Percentiles rank a stretch among this genome's conserved stretches.
These are phyloP conservation scores for Asarcornis scutulata DNA, from an alignment of 2,113 vertebrate genomes.

Conservation along the genomic window DNA sequence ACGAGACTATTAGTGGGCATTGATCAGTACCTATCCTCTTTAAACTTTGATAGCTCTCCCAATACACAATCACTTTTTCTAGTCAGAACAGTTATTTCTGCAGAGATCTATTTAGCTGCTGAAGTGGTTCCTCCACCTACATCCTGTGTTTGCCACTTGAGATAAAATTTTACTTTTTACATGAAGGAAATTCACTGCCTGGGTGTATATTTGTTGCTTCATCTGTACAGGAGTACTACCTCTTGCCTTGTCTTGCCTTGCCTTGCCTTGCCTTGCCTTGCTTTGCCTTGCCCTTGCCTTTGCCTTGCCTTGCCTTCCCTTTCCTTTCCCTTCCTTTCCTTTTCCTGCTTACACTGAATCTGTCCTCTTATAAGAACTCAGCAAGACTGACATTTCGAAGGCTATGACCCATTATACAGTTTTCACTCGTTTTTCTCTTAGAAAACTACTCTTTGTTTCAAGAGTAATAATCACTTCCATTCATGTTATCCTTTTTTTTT, in stretches of 20 bases:
- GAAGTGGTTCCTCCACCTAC: background rate
- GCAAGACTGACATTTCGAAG: background rate
- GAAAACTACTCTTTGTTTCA: background rate
- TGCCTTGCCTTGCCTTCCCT: background rate
- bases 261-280: background rate
- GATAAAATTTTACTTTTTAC: background rate
- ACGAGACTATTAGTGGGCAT: background rate
- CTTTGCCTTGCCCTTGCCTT: background rate
- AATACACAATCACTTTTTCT: background rate
- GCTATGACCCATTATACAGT: background rate
- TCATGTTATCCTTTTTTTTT: background rate
- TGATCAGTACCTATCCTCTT: background rate
- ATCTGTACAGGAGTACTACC: background rate
- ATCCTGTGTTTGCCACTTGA: background rate
- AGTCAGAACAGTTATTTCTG: background rate
- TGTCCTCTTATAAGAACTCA: background rate
- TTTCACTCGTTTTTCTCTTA: background rate
- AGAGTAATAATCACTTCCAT: constrained; percentile 1
- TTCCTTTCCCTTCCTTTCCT: background rate
- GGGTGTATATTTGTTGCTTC: background rate
- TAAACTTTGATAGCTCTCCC: background rate
- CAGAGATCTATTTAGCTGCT: background rate
- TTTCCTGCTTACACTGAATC: background rate
- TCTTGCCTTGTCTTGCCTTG: background rate
- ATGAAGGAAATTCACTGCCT: background rate